Percentiles rank a stretch among this genome's conserved stretches.
Conservation (phyloP, 2,797 vertebrate genomes). For the Sebastiscus albofasciatus region DNA sequence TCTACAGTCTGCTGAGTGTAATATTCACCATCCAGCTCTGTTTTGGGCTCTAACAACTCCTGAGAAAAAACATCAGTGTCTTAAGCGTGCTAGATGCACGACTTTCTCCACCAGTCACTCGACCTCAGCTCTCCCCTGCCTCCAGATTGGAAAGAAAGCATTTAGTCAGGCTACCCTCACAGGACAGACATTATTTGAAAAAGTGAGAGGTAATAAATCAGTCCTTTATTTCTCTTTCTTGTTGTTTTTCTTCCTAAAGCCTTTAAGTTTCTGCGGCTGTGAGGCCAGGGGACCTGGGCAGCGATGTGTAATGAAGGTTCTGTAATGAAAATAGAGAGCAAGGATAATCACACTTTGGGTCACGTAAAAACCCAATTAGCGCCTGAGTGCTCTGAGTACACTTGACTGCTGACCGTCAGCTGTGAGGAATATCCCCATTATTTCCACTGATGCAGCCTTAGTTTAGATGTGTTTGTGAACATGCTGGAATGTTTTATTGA, state of each 20-base stretch:
- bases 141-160: not conserved
- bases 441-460: not conserved
- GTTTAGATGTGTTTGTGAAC: not conserved
- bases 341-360: conserved; percentile 61
- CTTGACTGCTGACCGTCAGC: conserved; percentile 18
- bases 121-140: not conserved
- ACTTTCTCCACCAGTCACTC: not conserved
- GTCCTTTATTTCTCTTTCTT: conserved; percentile 34
- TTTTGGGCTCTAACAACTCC: not conserved
- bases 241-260: conserved; percentile 9
- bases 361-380: conserved; percentile 59
- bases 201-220: conserved; percentile 62
- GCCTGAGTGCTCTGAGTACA: conserved; percentile 27
- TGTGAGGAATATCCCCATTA: conserved; percentile 44
- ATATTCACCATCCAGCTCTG: not conserved
- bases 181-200: conserved; percentile 39
- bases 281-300: conserved; percentile 12
- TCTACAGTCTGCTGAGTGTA: not conserved
- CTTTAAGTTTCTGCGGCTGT: conserved; percentile 18
- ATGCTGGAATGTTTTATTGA: conserved; percentile 14
- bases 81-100: not conserved
- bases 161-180: conserved; percentile 13
- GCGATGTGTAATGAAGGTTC: conserved; percentile 44
- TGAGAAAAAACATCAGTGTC: not conserved
- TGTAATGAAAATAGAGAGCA: conserved; percentile 62